phyloP scores from a whole-genome alignment of 2,113 vertebrate genomes.

The Trichechus manatus region DNA sequence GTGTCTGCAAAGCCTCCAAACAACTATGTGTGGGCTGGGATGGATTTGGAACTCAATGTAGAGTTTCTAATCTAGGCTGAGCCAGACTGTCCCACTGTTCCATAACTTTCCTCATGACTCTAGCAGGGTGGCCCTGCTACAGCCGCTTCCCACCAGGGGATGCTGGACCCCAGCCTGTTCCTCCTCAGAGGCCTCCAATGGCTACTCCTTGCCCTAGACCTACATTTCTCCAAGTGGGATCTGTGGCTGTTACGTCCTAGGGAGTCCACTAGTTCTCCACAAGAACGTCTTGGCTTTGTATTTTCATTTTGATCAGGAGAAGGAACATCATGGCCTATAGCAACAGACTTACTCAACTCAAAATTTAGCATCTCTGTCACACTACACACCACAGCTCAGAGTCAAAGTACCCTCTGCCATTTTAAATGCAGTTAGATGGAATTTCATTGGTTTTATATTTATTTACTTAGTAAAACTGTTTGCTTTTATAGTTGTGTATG shows the following conservation, averaged over 20 bases:
- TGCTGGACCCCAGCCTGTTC: neutral
- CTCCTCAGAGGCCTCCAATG: neutral
- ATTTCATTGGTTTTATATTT: neutral
- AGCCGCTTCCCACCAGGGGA: neutral
- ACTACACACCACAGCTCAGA: neutral
- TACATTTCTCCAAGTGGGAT: neutral
- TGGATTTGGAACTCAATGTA: neutral
- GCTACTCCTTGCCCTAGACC: neutral
- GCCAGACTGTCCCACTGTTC: neutral
- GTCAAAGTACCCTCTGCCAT: neutral
- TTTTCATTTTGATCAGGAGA: neutral
- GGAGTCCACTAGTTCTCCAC: neutral
- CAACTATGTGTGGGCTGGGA: neutral
- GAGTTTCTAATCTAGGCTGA: neutral
- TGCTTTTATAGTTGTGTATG: neutral
- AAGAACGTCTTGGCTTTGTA: neutral
- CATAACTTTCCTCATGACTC: neutral
- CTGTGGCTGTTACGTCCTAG: neutral
- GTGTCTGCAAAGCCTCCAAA: neutral
- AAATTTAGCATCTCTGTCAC: neutral
- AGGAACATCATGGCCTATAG: neutral
- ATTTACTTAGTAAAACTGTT: constrained; percentile 5
- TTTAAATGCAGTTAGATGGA: neutral
- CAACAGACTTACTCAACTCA: neutral
- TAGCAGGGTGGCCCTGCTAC: neutral